phyloP scores from a whole-genome alignment of 2,797 vertebrate species.

The Bradypus variegatus region DNA sequence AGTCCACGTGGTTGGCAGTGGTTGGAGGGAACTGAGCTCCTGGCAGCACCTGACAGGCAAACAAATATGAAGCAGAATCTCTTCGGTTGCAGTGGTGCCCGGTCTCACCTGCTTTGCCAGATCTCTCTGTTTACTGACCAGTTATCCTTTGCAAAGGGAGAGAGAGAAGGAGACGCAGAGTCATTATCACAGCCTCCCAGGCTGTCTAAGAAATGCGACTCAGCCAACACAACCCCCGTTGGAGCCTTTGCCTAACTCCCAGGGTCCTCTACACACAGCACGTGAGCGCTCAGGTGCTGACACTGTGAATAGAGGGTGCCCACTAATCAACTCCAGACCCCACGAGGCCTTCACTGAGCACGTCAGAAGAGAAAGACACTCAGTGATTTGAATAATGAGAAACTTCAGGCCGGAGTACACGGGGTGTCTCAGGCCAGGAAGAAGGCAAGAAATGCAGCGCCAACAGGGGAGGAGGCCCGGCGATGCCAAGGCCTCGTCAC shows the following conservation, averaged over 20 bases:
- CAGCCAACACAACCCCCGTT: neutral
- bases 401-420: neutral
- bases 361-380: neutral
- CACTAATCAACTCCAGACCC: neutral
- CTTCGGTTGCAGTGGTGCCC: slow-evolving; percentile 13
- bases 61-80: slow-evolving; percentile 42
- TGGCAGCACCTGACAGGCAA: slow-evolving; percentile 52
- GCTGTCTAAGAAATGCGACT: neutral
- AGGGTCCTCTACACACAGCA: neutral
- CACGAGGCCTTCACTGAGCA: neutral
- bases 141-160: slow-evolving; percentile 9
- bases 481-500: neutral
- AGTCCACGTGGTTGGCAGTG: slow-evolving; percentile 41
- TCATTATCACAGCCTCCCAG: neutral
- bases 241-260: neutral
- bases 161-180: neutral
- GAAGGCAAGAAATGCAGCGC: neutral
- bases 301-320: neutral
- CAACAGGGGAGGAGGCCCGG: neutral
- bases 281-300: neutral
- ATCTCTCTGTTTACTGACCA: slow-evolving; percentile 18
- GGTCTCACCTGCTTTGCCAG: slow-evolving; percentile 25
- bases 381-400: slow-evolving; percentile 9
- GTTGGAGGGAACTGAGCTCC: slow-evolving; percentile 43
- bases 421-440: no score